phyloP scores from a whole-genome alignment of 2,888 invertebrate genomes.

The Metellina segmentata region DNA sequence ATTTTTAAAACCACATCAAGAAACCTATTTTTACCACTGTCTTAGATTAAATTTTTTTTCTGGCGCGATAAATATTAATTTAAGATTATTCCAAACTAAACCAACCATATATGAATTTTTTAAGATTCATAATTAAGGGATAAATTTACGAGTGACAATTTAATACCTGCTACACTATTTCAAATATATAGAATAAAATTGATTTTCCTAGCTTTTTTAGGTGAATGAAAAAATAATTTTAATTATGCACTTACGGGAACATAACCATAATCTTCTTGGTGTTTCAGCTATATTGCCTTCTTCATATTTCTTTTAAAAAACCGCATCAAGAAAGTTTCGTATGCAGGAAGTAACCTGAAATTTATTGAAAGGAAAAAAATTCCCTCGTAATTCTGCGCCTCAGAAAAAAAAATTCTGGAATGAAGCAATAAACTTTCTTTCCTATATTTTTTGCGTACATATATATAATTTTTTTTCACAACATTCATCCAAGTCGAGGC shows the following conservation, averaged over 20 bases:
- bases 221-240: neutral
- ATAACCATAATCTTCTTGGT: neutral
- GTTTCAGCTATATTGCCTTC: neutral
- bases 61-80: no score
- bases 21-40: neutral
- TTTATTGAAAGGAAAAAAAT: conserved; percentile 11
- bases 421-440: conserved; percentile 38
- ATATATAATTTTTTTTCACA: conserved; percentile 19
- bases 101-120: no score
- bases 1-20: neutral
- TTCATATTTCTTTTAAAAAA: neutral
- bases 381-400: neutral
- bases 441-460: neutral
- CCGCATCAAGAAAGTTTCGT: neutral
- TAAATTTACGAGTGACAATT: no score
- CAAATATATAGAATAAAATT: no score
- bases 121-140: no score
- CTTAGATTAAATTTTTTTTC: no score
- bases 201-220: neutral
- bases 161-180: no score
- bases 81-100: no score
- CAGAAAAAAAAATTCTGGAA: conserved; percentile 7
- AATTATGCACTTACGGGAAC: neutral
- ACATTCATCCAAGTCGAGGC: neutral
- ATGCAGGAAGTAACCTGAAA: neutral